Evolutionary conservation across 2,888 invertebrate species (phyloP).

Genomic region (Andrena praecox): DNA sequence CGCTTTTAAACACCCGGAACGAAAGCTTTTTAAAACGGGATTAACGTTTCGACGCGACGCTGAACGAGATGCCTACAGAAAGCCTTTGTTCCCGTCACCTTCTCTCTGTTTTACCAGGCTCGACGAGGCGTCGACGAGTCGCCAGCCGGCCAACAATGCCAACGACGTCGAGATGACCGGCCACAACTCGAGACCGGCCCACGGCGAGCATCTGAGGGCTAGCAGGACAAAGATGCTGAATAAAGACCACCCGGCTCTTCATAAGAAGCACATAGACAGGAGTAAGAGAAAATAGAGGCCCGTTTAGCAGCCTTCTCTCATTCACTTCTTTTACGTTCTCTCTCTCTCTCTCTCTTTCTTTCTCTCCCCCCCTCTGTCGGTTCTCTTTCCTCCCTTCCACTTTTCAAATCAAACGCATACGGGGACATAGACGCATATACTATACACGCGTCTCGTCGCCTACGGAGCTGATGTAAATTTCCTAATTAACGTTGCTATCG

Average conservation of each 20-base stretch:
- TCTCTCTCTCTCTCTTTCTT: background rate
- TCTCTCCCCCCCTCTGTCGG: background rate
- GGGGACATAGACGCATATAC: conserved; percentile 7
- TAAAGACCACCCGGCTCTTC: conserved; percentile 78
- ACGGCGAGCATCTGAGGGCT: conserved; percentile 76
- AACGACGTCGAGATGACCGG: conserved; percentile 74
- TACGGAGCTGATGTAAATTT: conserved; percentile 34
- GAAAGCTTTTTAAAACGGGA: conserved; percentile 12
- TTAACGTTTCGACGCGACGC: conserved; percentile 23
- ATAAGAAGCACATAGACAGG: conserved; percentile 80
- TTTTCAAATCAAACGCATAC: conserved; percentile 16
- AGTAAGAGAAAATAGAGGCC: conserved; percentile 81
- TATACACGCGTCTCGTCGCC: background rate
- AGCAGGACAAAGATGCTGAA: conserved; percentile 76
- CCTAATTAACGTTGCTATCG: conserved; percentile 20
- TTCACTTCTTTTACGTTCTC: conserved; percentile 31
- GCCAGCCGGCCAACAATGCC: conserved; percentile 76
- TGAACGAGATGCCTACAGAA: conserved; percentile 26
- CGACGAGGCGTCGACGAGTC: conserved; percentile 82
- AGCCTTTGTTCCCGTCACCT: conserved; percentile 65
- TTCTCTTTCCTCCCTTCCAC: conserved; percentile 3
- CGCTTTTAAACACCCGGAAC: conserved; percentile 15
- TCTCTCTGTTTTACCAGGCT: conserved; percentile 78
- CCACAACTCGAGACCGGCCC: conserved; percentile 74
- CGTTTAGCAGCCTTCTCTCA: conserved; percentile 47